A percentile compares a stretch with the other conserved stretches of the same genome.
These are phyloP conservation scores for Muschampia plurimacula DNA, from an alignment of 2,888 invertebrate species.

Conservation along the genomic window DNA sequence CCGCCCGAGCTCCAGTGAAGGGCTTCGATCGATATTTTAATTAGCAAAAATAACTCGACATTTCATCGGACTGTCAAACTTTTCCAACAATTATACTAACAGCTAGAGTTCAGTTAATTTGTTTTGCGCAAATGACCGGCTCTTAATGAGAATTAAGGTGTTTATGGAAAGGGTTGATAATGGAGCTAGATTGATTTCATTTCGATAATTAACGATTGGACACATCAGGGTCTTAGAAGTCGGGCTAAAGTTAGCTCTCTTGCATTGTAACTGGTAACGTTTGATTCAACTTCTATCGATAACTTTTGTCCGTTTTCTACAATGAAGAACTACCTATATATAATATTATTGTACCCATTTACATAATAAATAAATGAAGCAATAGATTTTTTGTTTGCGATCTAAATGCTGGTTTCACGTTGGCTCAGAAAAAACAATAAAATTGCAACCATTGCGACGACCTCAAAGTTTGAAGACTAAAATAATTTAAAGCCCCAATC, in stretches of 20 bases:
- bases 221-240: not conserved
- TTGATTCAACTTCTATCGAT: not conserved
- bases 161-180: slow-evolving; percentile 71
- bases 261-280: not conserved
- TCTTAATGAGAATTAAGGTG: slow-evolving; percentile 80
- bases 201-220: slow-evolving; percentile 62
- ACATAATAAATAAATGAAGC: too few relatives aligned
- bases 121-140: slow-evolving; percentile 76
- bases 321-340: too few relatives aligned
- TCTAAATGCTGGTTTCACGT: too few relatives aligned
- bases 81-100: slow-evolving; percentile 69
- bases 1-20: slow-evolving; percentile 18
- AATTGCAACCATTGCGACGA: too few relatives aligned
- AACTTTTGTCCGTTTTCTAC: not conserved
- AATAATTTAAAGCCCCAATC: too few relatives aligned
- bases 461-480: too few relatives aligned
- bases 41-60: slow-evolving; percentile 83
- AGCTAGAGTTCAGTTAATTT: slow-evolving; percentile 72
- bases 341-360: too few relatives aligned
- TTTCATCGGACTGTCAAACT: slow-evolving; percentile 83
- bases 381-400: too few relatives aligned
- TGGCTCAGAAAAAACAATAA: too few relatives aligned
- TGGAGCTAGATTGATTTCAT: slow-evolving; percentile 69
- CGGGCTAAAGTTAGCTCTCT: not conserved
- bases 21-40: slow-evolving; percentile 56